Evolutionary conservation across 1,140 invertebrate species (phyloP), one percentile per base, ranked within the genome.

Genomic region (Dendroctonus ponderosae): DNA sequence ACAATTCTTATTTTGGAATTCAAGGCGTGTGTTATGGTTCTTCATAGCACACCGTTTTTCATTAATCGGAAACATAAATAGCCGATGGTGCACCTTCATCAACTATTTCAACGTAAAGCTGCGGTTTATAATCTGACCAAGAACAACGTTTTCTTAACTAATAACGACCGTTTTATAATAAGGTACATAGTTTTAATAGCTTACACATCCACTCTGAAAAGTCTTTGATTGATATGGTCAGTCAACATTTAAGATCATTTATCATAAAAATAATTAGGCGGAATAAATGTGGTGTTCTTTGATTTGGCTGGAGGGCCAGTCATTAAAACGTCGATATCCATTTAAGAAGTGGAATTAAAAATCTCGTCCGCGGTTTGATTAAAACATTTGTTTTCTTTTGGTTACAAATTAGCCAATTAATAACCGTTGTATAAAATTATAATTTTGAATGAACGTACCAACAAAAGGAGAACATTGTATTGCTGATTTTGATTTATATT

Each of bases 231-330:
- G 53, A 65, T 65, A 65, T 57, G 62, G 62, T 57, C 62, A 57
- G 62, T 56, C 62, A 56, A 46, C 44, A 46, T 57, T 48, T 49
- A 49, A 40, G 52, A 65, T 65, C 62, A 65, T 65, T 65, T 65
- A 65, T 65, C 62, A 65, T 57, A 65, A 65, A 65, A 65, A 65
- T 65, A 65, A 65, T 65, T 65, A 65, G 62, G 43, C 43, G 53
- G 62, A 57, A 65, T 65, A 54, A 65, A 65, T 57, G 44, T 57
- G 51, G 51, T 62, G 48, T 56, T 56, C 52, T 54, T 53, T 57
- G 62, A 65, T 65, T 57, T 49, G 42, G 62, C 62, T 39, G 6
- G 42, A 57, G 62, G 62, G 62, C 62, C 11, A 15, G 9, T 48
- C 62, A 57, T 65, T 65, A 56, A 65, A 65, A 65, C 44, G 62